These are phyloP conservation scores for Adrianichthys oophorus DNA, from an alignment of 2,797 vertebrate species.

Conservation along the genomic window DNA sequence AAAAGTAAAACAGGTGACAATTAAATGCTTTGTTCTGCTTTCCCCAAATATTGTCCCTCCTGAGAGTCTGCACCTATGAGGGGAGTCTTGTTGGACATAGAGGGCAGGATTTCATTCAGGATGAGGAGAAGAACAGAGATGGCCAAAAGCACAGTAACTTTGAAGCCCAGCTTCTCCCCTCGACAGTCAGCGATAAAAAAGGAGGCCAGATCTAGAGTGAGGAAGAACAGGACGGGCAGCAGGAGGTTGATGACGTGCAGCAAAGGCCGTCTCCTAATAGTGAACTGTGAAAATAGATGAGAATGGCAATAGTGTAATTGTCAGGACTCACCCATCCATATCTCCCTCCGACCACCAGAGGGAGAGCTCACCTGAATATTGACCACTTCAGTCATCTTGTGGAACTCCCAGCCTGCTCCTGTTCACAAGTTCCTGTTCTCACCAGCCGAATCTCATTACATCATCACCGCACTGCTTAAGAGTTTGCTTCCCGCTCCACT, in stretches of 20 bases:
- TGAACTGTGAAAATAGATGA: slow-evolving; percentile 63
- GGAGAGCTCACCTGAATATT: too few species aligned
- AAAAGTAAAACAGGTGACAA: slow-evolving; percentile 6
- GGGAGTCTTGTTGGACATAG: slow-evolving; percentile 79
- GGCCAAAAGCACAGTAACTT: slow-evolving; percentile 83
- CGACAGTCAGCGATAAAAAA: slow-evolving; percentile 74
- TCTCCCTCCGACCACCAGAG: too few species aligned
- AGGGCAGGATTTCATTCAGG: slow-evolving; percentile 83
- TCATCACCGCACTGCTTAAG: too few species aligned
- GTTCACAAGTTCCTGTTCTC: too few species aligned
- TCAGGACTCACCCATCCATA: too few species aligned
- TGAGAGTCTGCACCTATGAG: slow-evolving; percentile 74
- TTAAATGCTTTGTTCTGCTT: neutral
- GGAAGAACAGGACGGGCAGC: slow-evolving; percentile 79
- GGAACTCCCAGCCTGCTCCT: too few species aligned
- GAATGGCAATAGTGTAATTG: neutral
- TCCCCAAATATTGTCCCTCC: neutral
- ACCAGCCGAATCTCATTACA: too few species aligned
- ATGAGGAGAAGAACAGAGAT: slow-evolving; percentile 84
- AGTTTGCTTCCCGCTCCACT: too few species aligned
- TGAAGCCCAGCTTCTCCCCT: slow-evolving; percentile 82
- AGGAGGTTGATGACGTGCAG: slow-evolving; percentile 82
- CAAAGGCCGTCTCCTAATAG: slow-evolving; percentile 75
- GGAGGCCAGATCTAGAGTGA: slow-evolving; percentile 80
- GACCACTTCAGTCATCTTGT: too few species aligned